Percentiles rank a stretch among this genome's conserved stretches.
phyloP scores from a whole-genome alignment of 2,113 vertebrate species.

The Hypomesus transpacificus region DNA sequence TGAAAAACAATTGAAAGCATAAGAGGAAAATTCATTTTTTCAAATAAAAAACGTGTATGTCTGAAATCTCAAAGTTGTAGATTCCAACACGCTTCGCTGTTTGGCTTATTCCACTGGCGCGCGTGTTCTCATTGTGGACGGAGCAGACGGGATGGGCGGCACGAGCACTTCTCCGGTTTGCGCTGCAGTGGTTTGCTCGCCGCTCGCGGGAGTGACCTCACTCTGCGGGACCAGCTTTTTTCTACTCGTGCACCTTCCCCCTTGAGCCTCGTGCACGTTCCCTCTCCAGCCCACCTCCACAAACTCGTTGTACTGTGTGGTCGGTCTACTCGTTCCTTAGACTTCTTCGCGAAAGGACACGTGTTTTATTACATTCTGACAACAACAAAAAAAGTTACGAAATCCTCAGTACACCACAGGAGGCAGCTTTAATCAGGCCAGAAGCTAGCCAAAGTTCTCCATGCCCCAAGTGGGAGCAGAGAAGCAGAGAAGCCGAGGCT shows the following conservation, averaged over 20 bases:
- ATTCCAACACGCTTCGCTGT: neutral
- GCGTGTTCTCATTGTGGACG: constrained; percentile 19
- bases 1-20: neutral
- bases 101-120: constrained; percentile 18
- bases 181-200: constrained; percentile 28
- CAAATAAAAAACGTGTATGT: neutral
- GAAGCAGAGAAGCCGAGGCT: too few species aligned
- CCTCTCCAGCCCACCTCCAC: constrained; percentile 22
- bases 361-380: neutral
- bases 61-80: neutral
- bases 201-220: constrained; percentile 50
- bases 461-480: too few species aligned
- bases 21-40: neutral
- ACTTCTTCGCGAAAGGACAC: neutral
- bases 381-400: too few species aligned
- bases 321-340: neutral
- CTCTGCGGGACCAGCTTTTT: constrained; percentile 31
- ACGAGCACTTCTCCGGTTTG: constrained; percentile 15
- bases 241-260: constrained; percentile 18
- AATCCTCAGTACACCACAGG: too few species aligned
- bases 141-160: constrained; percentile 6
- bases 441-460: too few species aligned
- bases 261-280: neutral
- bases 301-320: neutral
- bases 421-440: too few species aligned